Conservation (phyloP, 2,113 vertebrate species). For the Bostrychus sinensis region DNA sequence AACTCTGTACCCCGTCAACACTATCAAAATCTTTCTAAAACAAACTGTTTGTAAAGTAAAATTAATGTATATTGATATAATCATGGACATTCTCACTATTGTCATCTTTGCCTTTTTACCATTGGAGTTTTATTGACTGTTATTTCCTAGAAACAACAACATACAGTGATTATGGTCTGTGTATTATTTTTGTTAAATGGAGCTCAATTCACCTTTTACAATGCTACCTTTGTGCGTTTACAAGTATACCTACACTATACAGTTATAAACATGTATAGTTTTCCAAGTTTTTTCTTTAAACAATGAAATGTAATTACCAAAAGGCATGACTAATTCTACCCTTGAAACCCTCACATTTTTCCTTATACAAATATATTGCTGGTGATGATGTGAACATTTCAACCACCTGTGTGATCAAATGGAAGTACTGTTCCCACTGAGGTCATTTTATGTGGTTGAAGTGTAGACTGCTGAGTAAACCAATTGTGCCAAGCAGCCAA, state of each 20-base stretch:
- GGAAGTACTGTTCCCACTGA: constrained; percentile 10
- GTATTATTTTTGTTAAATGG: too few species aligned
- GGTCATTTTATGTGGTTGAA: constrained; percentile 41
- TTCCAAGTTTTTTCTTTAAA: not conserved
- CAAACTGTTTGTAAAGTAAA: constrained; percentile 21
- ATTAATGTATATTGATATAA: constrained; percentile 11
- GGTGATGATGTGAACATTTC: not conserved
- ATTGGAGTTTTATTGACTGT: too few species aligned
- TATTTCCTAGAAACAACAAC: too few species aligned
- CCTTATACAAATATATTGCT: not conserved
- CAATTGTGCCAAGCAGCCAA: constrained; percentile 47
- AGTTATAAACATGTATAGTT: not conserved
- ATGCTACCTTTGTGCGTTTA: too few species aligned
- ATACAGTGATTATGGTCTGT: too few species aligned
- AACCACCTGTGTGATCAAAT: constrained; percentile 21
- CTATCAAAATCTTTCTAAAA: constrained; percentile 21
- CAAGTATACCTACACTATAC: not conserved
- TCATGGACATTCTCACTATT: not conserved
- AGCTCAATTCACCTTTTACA: too few species aligned
- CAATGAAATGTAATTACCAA: not conserved
- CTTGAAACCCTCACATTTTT: not conserved
- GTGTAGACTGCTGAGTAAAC: constrained; percentile 53
- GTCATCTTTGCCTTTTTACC: not conserved
- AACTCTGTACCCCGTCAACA: constrained; percentile 43
- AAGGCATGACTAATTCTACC: not conserved